Evolutionary conservation across 1,140 invertebrate genomes (phyloP).

Genomic region (Parasteatoda tepidariorum): DNA sequence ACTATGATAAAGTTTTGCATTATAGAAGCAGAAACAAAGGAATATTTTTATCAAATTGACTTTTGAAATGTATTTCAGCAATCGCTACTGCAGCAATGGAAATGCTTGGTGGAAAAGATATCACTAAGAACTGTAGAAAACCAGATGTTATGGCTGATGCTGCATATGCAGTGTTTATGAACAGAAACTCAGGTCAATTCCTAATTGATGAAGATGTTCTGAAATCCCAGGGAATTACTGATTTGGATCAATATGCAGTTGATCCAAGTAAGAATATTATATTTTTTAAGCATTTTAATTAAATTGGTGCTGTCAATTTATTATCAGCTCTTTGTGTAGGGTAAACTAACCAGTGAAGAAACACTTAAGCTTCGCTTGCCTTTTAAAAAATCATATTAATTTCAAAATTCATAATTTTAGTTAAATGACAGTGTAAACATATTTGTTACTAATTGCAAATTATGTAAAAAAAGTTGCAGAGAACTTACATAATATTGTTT

Average conservation of each 20-base stretch:
- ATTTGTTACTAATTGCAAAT: no score
- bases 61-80: no score
- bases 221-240: conserved; percentile 80
- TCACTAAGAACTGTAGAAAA: conserved; percentile 77
- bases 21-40: no score
- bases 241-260: conserved; percentile 88
- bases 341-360: no score
- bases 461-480: no score
- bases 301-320: neutral
- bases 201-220: conserved; percentile 94
- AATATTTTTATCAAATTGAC: no score
- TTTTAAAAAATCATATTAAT: no score
- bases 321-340: conserved; percentile 11
- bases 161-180: conserved; percentile 88
- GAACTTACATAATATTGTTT: no score
- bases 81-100: conserved; percentile 97
- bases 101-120: conserved; percentile 79
- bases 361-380: no score
- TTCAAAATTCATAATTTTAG: no score
- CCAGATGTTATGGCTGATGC: conserved; percentile 96
- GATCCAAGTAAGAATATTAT: conserved; percentile 75
- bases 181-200: conserved; percentile 91
- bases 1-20: no score
- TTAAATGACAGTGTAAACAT: no score
- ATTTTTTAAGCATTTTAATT: neutral